A percentile compares a stretch with the other conserved stretches of the same genome.
phyloP scores from a whole-genome alignment of 2,888 invertebrate genomes.

The Tiliacea aurago region DNA sequence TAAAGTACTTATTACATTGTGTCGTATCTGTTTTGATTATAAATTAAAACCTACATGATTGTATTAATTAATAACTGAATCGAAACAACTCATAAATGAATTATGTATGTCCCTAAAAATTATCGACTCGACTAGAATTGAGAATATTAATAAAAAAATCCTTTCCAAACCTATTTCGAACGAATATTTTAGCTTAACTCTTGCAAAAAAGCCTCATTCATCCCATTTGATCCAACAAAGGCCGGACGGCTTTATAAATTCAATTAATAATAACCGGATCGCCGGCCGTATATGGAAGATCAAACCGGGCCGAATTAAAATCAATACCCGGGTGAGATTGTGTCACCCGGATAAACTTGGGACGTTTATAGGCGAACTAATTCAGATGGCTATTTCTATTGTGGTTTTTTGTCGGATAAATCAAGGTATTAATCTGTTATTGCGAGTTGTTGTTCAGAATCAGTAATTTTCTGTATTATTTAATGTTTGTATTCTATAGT shows the following conservation, averaged over 20 bases:
- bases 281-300: constrained; percentile 46
- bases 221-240: constrained; percentile 58
- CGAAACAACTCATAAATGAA: constrained; percentile 3
- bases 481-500: background rate
- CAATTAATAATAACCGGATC: constrained; percentile 63
- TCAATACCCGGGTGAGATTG: constrained; percentile 64
- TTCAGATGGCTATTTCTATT: constrained; percentile 43
- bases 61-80: constrained; percentile 20
- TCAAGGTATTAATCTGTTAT: constrained; percentile 1
- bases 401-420: constrained; percentile 33
- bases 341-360: constrained; percentile 58
- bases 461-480: background rate
- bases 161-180: constrained; percentile 28
- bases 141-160: constrained; percentile 20
- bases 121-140: background rate
- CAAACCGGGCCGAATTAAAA: constrained; percentile 58
- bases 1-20: background rate
- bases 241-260: constrained; percentile 56
- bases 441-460: background rate
- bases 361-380: constrained; percentile 55
- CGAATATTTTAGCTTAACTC: constrained; percentile 50
- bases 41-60: constrained; percentile 4
- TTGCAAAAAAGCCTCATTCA: constrained; percentile 50
- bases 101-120: constrained; percentile 13
- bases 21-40: background rate